Conservation (phyloP, 1,140 invertebrate species). For the Cherax quadricarinatus region DNA sequence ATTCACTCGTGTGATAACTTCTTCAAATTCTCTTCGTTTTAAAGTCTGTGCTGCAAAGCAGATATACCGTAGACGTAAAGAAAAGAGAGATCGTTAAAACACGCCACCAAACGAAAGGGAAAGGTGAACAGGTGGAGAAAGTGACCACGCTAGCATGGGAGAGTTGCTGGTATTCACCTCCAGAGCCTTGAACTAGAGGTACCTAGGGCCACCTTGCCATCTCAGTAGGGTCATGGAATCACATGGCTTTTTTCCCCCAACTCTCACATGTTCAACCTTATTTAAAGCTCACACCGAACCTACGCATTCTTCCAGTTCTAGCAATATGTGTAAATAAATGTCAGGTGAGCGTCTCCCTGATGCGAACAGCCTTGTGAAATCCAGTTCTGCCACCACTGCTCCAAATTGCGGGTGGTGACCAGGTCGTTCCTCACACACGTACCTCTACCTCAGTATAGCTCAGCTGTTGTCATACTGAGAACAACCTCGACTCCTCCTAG, state of each 20-base stretch:
- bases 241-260: too few relatives aligned
- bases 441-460: neutral
- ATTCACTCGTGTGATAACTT: too few relatives aligned
- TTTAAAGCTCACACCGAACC: too few relatives aligned
- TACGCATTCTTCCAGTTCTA: neutral
- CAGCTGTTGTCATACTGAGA: neutral
- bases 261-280: too few relatives aligned
- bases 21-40: too few relatives aligned
- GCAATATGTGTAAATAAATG: neutral
- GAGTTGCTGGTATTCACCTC: neutral
- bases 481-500: neutral
- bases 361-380: neutral
- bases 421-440: neutral
- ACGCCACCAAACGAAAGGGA: neutral
- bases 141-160: neutral
- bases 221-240: too few relatives aligned
- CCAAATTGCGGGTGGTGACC: neutral
- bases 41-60: too few relatives aligned
- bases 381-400: neutral
- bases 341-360: neutral
- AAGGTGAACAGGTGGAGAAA: neutral
- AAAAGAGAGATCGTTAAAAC: too few relatives aligned
- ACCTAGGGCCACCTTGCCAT: too few relatives aligned
- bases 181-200: neutral
- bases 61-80: too few relatives aligned